Evolutionary conservation across 2,888 invertebrate species (phyloP), one percentile per base, ranked within the genome.

Genomic region (Drosophila emarginata): DNA sequence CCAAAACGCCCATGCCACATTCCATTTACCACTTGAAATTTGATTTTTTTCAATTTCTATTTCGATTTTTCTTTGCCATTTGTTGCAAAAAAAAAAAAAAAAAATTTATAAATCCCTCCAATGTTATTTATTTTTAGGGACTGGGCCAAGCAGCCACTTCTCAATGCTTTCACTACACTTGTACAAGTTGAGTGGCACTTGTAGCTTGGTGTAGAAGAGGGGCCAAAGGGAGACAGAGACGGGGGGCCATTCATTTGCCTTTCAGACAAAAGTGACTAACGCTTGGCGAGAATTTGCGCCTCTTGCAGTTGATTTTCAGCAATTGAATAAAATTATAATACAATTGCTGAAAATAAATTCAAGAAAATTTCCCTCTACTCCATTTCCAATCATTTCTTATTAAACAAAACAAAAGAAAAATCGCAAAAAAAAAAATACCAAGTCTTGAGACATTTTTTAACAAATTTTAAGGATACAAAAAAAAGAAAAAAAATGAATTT

Each of bases 31-130:
- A 80, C 85, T 87, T 81, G 82, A 87, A 84, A 84, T 81, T 84
- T 78, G 87, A 84, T 81, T 87, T 81, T 73, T 56, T 64, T 61
- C 78, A 80, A 80, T 78, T 87, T 76, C 85, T 81, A 73, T 78
- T 81, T 87, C 87, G 87, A 81, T 81, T 71, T 72, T 72, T 64
- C 65, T 72, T 72, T 60, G 59, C 70, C 70, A 72, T 72, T 87
- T 84, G 87, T 81, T 84, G 85, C 85, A 80, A 80, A 60, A 18
- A 32, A 54, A 54, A 54, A 32, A 45, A 45, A 21, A 21, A 12
- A 11, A 45, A 5, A 26, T 26, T 1, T 26, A 45, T 11, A 45
- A 21, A 45, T 45, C 18, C 18, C 14, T 21, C 21, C 18, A 45
- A 45, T 45, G 18, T 45, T 45, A 45, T 45, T 21, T 21, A 45